A percentile compares a stretch with the other conserved stretches of the same genome.
Conservation (phyloP, 2,888 invertebrate genomes). For the Caenorhabditis sinica region DNA sequence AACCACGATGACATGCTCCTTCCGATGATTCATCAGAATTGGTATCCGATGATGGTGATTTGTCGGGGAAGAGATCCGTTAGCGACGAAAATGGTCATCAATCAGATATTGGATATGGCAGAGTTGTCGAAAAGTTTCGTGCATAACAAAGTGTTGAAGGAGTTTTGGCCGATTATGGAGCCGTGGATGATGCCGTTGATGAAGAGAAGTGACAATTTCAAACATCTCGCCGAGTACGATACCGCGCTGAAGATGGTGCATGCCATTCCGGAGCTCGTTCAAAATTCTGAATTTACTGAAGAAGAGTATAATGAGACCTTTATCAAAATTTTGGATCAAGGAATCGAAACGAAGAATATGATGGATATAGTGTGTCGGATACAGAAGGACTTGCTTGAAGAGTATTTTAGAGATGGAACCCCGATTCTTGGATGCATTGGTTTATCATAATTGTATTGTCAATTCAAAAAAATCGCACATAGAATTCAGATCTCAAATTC, state of each 20-base stretch:
- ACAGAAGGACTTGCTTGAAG: constrained; percentile 6
- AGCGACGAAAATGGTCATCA: background rate
- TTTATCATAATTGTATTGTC: too few species aligned
- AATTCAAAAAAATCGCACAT: too few species aligned
- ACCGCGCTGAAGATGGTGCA: constrained; percentile 1
- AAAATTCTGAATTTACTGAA: background rate
- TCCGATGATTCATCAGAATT: constrained; percentile 82
- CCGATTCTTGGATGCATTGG: too few species aligned
- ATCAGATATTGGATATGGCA: constrained; percentile 70
- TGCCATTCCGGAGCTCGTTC: constrained; percentile 8
- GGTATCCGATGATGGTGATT: constrained; percentile 68
- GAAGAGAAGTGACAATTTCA: constrained; percentile 10
- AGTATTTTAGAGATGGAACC: background rate
- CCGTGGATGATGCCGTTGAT: constrained; percentile 41
- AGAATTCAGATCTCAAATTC: too few species aligned
- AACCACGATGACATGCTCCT: constrained; percentile 77
- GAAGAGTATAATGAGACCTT: constrained; percentile 18
- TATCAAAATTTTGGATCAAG: background rate
- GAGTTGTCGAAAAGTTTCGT: constrained; percentile 74
- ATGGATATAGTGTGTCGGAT: background rate
- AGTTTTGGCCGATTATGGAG: constrained; percentile 71
- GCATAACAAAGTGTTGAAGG: constrained; percentile 71
- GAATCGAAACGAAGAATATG: background rate
- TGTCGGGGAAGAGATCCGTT: background rate
- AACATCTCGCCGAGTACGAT: constrained; percentile 10